Base-by-base conservation (phyloP, 1,140 invertebrate genomes). In the Lethrus apterus region DNA sequence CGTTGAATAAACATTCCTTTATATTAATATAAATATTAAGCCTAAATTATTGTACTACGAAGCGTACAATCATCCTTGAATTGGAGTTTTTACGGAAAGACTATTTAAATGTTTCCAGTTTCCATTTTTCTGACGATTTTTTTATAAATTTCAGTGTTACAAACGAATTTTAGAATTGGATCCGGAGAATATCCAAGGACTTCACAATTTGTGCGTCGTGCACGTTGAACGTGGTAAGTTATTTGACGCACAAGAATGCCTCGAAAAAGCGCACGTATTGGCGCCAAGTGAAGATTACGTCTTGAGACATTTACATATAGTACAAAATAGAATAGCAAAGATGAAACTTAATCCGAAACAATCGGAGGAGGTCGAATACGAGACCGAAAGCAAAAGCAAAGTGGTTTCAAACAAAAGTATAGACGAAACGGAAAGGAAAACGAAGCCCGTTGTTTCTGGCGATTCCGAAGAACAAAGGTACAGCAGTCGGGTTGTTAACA, bases 161-260 rank as follows among this genome's bases (percentile, higher is more conserved):
- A 78, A 81, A 33, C 78, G 83, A 48, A 95, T 97, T 54, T 64
- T 97, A 1, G 78, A 84, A 54, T 63, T 91, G 29, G 92, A 97
- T 51, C 86, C 93, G 0, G 80, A 83, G 42, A 94, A 98, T 65
- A 86, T 94, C 38, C 93, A 97, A 71, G 94, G 90, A 2, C 70
- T 93, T 20, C 94, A 98, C 68, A 98, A 98, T 67, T 71, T 97
- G 3, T 97, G 94, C 70, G 93, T 97, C 0, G 92, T 97, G 0
- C 86, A 89, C 57, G 92, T 97, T 9, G 93, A 97, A 65, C 76
- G 87, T 10, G 92, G 90, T 0, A 80, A 89, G 53, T 70, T 98
- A 8, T 71, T 80, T 0, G 68, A 80, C 32, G 93, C 93, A 0
- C 86, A 91, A 44, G 76, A 81, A 33, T 97, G 93, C 67, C 73